Base-by-base conservation (phyloP, 2,797 vertebrate species). In the Leuciscus waleckii region DNA sequence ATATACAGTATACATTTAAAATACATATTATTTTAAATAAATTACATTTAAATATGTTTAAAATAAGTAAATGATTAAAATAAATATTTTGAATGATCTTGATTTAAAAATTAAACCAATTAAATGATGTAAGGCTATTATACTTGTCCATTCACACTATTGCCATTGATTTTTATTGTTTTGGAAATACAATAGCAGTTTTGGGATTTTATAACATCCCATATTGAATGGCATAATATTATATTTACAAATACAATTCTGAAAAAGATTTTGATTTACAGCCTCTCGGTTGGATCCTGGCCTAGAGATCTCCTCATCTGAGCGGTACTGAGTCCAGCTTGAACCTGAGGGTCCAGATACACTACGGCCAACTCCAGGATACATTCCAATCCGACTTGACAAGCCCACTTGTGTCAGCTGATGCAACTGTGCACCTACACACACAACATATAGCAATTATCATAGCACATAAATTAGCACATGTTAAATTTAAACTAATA, bases 361-460 rank as follows among this genome's bases (percentile, higher is more conserved):
- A 81, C 96, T 96, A 92, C 97, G 97, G 87, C 96, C 95, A 14
- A 97, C 97, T 79, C 95, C 96, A 2, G 96, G 95, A 92, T 97
- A 98, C 3, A 94, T 94, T 32, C 96, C 94, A 2, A 99, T 97
- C 90, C 96, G 97, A 94, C 97, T 98, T 71, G 97, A 97, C 89
- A 99, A 92, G 79, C 97, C 98, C 94, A 99, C 97, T 93, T 99
- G 98, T 6, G 98, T 97, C 93, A 99, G 93, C 92, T 99, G 98
- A 92, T 99, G 98, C 85, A 98, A 96, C 93, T 99, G 98, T 82
- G 97, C 97, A 90, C 98, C 98, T 99, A 92, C 65, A 81, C 61
- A 77, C 49, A 76, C 17, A 51, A 23, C 10, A 39, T 17, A 17
- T 17, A 39, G 7, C 7, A 58, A 61, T 39, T 16, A 17, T 56